Evolutionary conservation across 2,797 vertebrate genomes (phyloP).

Genomic region (Spheniscus humboldti): DNA sequence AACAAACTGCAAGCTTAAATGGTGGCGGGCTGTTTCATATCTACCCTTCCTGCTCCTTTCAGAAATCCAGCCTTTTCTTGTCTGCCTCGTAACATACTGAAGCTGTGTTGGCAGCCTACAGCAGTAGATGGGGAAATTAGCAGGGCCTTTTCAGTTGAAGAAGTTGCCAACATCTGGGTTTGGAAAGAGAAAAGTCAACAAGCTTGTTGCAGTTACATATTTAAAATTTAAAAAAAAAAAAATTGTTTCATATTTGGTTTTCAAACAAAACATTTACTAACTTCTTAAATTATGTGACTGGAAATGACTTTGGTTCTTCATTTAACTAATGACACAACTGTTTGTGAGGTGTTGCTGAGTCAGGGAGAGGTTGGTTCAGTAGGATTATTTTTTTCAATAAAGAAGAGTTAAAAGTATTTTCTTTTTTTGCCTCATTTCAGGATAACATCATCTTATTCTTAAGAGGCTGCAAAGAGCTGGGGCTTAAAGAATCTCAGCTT

Average conservation of each 20-base stretch:
- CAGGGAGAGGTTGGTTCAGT: neutral
- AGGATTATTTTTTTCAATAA: neutral
- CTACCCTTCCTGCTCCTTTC: neutral
- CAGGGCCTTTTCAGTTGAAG: neutral
- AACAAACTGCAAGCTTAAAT: neutral
- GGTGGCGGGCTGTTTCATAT: neutral
- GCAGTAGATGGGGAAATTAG: neutral
- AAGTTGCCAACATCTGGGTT: neutral
- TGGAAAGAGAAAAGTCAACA: neutral
- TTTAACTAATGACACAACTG: neutral
- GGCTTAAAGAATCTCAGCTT: conserved; percentile 95
- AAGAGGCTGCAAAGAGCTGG: conserved; percentile 93
- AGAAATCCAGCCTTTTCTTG: neutral
- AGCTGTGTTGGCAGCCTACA: neutral
- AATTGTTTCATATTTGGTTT: neutral
- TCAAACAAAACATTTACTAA: neutral
- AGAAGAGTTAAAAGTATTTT: neutral
- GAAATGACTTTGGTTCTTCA: neutral
- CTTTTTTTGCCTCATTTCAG: conserved; percentile 72
- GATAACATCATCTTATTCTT: conserved; percentile 94
- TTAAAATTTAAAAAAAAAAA: neutral
- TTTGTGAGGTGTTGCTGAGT: neutral
- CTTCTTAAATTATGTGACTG: neutral
- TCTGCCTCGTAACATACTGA: neutral
- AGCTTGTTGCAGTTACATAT: neutral